Percentiles rank a stretch among this genome's conserved stretches.
Evolutionary conservation across 2,888 invertebrate genomes (phyloP).

Genomic region (Trachelus iudaicus): DNA sequence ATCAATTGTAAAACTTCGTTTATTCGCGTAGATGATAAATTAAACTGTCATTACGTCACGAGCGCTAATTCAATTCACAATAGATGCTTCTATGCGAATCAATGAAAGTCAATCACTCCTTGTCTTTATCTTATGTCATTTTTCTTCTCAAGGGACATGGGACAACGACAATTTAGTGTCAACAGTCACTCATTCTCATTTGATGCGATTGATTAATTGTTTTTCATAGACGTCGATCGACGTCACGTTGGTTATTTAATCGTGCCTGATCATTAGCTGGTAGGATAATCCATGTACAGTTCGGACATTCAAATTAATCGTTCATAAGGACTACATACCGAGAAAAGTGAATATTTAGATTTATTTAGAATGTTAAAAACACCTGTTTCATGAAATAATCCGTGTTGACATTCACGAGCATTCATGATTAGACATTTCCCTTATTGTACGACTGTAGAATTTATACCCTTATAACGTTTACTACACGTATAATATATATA

Average conservation of each 20-base stretch:
- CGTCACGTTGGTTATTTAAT: background rate
- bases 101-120: background rate
- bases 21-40: too few relatives aligned
- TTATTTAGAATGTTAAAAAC: background rate
- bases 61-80: too few relatives aligned
- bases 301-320: background rate
- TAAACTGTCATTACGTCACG: too few relatives aligned
- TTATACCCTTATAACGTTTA: constrained; percentile 1
- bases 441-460: constrained; percentile 5
- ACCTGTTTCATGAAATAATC: background rate
- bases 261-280: background rate
- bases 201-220: background rate
- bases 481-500: constrained; percentile 9
- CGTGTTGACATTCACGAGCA: background rate
- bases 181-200: background rate
- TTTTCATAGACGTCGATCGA: background rate
- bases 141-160: background rate
- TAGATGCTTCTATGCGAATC: too few relatives aligned
- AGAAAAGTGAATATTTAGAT: background rate
- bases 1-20: too few relatives aligned
- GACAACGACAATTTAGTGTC: background rate
- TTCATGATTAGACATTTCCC: background rate
- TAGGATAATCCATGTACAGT: background rate
- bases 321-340: background rate
- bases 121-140: background rate